Evolutionary conservation across 2,888 invertebrate genomes (phyloP), one percentile per base, ranked within the genome.

Genomic region (Corbicula japonica): DNA sequence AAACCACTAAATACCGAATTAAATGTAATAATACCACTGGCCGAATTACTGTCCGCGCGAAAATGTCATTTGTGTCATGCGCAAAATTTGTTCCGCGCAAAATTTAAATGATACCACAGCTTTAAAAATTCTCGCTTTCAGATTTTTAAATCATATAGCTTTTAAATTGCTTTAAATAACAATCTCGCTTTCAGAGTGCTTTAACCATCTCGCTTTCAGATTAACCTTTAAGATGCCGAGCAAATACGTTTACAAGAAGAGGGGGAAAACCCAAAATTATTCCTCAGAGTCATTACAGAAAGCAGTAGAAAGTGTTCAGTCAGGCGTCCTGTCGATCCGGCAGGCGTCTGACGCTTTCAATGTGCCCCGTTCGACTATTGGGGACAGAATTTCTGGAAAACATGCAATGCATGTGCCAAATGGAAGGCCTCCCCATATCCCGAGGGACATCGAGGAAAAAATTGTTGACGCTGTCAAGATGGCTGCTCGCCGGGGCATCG

Each of bases 401-500:
- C 48, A 52, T 50, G 48, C 54, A 6, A 28, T 62, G 10, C 15
- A 62, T 62, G 58, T 54, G 8, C 38, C 23, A 32, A 52, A 38
- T 21, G 77, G 81, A 15, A 38, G 77, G 32, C 63, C 58, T 5
- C 74, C 81, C 0, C 50, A 54, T 10, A 61, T 81, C 44, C 77
- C 81, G 6, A n/a, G 26, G 21, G 52, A 48, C 0, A 28, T 80
- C 4, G 73, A 76, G 41, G 26, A 63, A n/a, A 73, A 73, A n/a
- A 73, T 80, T 41, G 76, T 73, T 1, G 65, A 82, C 8, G 48
- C 76, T 3, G 58, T 82, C 18, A 78, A 75, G 41, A 54, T 70
- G 54, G 79, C 83, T 12, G 56, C 80, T n/a, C 50, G 50, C 26
- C 41, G 66, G 50, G 83, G 80, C 23, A 75, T 80, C 10, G 83